phyloP scores from a whole-genome alignment of 1,140 invertebrate genomes.

The Alviniconcha marisindica region DNA sequence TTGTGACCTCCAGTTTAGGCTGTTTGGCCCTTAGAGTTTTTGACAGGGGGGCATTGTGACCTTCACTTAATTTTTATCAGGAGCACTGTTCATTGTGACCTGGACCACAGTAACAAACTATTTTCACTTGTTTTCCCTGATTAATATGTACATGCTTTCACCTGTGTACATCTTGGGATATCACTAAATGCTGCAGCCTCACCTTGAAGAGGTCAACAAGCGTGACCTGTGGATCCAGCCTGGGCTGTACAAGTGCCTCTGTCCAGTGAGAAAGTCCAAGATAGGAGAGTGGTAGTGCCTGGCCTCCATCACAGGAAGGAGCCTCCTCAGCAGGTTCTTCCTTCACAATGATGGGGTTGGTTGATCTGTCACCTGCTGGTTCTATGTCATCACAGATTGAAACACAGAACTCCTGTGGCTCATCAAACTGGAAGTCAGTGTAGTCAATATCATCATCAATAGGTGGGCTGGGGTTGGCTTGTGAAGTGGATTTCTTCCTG shows the following conservation, averaged over 20 bases:
- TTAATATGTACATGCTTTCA: background rate
- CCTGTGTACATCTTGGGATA: background rate
- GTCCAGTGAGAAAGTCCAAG: constrained; percentile 29
- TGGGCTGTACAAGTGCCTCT: constrained; percentile 27
- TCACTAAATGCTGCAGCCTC: background rate
- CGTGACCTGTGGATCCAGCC: constrained; percentile 23
- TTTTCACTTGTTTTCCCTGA: background rate
- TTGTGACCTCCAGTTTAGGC: too few species aligned
- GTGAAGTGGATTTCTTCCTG: background rate
- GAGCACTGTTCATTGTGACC: background rate
- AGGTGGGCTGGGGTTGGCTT: background rate
- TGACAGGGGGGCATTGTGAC: too few species aligned
- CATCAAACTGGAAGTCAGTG: constrained; percentile 28
- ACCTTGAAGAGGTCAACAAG: constrained; percentile 26
- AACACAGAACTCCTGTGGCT: constrained; percentile 5
- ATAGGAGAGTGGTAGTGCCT: background rate
- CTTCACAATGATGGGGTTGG: background rate
- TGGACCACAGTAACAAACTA: background rate
- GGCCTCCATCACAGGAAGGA: background rate
- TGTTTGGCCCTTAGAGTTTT: too few species aligned
- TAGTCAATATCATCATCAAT: constrained; percentile 21
- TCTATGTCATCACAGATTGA: background rate
- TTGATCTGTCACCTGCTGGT: background rate
- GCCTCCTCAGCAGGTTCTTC: background rate
- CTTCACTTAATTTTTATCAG: background rate